Evolutionary conservation across 2,113 vertebrate genomes (phyloP), one percentile per base, ranked within the genome.

Genomic region (Dasypus novemcinctus): DNA sequence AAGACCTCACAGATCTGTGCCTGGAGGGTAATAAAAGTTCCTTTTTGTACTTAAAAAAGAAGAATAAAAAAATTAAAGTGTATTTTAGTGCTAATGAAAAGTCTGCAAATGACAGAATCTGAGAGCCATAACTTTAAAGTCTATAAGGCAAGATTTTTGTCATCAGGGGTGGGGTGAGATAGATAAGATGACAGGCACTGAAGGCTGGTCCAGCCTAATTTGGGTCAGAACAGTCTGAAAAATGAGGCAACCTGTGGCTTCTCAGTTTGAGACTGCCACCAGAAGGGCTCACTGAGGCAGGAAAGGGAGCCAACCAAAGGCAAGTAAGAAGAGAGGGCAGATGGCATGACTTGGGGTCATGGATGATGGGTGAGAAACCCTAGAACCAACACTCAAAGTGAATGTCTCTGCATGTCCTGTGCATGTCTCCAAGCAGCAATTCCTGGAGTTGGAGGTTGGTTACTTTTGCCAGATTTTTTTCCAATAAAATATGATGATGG

Each of bases 51-150:
- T 81, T 43, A 59, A 33, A 57, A 90, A 75, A 13, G 25, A 72
- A 68, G 46, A 49, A 49, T 29, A 25, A 75, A 72, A 52, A 63
- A 88, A 95, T 95, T 91, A 80, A 97, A 98, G 96, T 94, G 29
- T 96, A 85, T 96, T 61, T 92, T 29, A 97, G 95, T 94, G 93
- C 93, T 87, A 20, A 20, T n/a, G 49, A 93, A 93, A 97, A 80
- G 96, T 75, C 84, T 49, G 85, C 69, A 43, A n/a, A 49, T 49
- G 46, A 49, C 46, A 49, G 46, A 49, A 49, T 49, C 29, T 25
- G 57, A 83, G 43, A 85, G 80, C 80, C 78, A 59, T 91, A 69
- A 90, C 81, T 93, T 75, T 89, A 52, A 49, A 20, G 72, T 59
- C 59, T 25, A 3, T 64, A 75, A 96, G 95, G 86, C 83, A 72